phyloP scores from a whole-genome alignment of 2,113 vertebrate genomes.

The Anser brachyrhynchus region DNA sequence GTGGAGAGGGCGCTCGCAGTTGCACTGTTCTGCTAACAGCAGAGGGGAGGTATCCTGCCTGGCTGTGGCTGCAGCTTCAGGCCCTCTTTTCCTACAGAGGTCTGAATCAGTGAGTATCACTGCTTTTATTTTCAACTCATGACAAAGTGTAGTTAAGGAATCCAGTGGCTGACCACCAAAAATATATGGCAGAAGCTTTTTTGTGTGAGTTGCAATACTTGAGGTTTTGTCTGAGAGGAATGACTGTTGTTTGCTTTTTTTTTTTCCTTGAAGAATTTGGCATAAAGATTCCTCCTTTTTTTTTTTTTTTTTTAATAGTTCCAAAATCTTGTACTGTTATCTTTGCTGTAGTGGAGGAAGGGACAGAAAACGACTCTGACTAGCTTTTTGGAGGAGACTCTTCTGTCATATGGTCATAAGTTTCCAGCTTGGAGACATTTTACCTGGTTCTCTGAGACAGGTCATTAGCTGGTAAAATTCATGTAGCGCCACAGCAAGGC shows the following conservation, averaged over 20 bases:
- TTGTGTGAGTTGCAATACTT: not conserved
- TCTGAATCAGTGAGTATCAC: not conserved
- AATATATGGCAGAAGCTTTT: not conserved
- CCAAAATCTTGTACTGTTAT: not conserved
- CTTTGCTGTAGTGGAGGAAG: not conserved
- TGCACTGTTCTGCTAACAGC: not conserved
- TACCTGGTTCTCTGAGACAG: not conserved
- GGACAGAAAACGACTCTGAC: not conserved
- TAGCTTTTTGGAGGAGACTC: not conserved
- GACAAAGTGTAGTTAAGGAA: not conserved
- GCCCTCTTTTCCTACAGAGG: not conserved
- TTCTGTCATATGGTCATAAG: not conserved
- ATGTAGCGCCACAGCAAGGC: not conserved
- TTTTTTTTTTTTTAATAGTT: not conserved
- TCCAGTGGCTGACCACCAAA: not conserved
- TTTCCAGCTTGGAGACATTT: not conserved
- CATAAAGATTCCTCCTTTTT: not conserved
- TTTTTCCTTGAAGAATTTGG: not conserved
- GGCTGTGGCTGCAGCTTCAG: not conserved
- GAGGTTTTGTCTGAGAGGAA: not conserved
- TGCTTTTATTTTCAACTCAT: not conserved
- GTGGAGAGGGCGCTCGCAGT: not conserved
- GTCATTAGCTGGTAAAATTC: not conserved
- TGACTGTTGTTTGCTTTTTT: not conserved
- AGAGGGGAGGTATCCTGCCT: not conserved